These are phyloP conservation scores for Macrosiphum euphorbiae DNA, from an alignment of 2,888 invertebrate genomes.

Conservation along the genomic window DNA sequence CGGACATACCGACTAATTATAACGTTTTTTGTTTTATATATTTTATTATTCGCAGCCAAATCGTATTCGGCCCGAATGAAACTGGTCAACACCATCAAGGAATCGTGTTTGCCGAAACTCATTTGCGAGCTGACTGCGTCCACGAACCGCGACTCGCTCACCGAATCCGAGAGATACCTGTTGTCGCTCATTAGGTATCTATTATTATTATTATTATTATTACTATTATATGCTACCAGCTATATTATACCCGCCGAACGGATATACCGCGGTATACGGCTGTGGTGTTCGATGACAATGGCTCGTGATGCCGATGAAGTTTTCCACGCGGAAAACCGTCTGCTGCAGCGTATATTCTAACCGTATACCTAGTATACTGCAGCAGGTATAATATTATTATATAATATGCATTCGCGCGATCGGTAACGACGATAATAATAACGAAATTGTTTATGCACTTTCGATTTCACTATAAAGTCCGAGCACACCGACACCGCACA, in stretches of 20 bases:
- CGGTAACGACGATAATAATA: neutral
- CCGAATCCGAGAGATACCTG: constrained; percentile 76
- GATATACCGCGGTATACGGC: neutral
- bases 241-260: neutral
- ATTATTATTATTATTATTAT: constrained; percentile 67
- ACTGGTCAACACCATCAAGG: constrained; percentile 75
- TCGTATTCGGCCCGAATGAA: constrained; percentile 69
- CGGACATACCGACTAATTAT: neutral
- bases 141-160: constrained; percentile 75
- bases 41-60: constrained; percentile 70
- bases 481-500: too few species aligned
- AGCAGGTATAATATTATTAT: too few species aligned
- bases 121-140: constrained; percentile 78
- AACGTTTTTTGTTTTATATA: neutral
- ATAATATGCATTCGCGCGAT: neutral
- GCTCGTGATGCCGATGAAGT: neutral
- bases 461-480: neutral
- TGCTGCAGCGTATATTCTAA: neutral
- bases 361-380: neutral
- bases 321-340: neutral
- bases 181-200: constrained; percentile 75
- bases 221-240: neutral
- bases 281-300: neutral
- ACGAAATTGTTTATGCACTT: neutral
- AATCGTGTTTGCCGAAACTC: constrained; percentile 77